These are phyloP conservation scores for Pogoniulus pusillus DNA, from an alignment of 2,797 vertebrate species.

Conservation along the genomic window DNA sequence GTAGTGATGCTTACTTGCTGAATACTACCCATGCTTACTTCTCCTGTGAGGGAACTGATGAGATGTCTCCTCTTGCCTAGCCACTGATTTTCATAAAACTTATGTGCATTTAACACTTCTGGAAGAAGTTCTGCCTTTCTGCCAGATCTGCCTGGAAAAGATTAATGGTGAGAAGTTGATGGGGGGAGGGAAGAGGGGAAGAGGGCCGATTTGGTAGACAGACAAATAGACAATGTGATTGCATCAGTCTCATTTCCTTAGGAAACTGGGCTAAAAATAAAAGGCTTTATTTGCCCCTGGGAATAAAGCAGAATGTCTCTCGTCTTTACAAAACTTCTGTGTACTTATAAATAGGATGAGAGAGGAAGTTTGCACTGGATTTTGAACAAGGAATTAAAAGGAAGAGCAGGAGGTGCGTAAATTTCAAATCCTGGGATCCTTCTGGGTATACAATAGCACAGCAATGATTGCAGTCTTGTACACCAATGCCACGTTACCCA, in stretches of 20 bases:
- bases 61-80: background rate
- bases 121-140: background rate
- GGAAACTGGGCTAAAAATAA: slow-evolving; percentile 69
- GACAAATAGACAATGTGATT: slow-evolving; percentile 67
- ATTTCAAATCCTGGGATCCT: background rate
- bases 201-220: slow-evolving; percentile 22
- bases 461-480: background rate
- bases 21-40: background rate
- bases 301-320: slow-evolving; percentile 66
- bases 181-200: background rate
- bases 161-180: slow-evolving; percentile 6
- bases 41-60: background rate
- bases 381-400: slow-evolving; percentile 43
- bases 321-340: slow-evolving; percentile 60
- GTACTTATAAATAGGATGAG: slow-evolving; percentile 59
- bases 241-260: slow-evolving; percentile 68
- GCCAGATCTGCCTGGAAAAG: background rate
- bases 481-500: background rate
- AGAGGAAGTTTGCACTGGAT: slow-evolving; percentile 60
- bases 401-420: background rate
- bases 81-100: background rate
- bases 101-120: background rate
- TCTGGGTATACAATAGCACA: background rate
- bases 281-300: slow-evolving; percentile 49
- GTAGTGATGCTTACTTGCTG: background rate